Percentiles rank a stretch among this genome's conserved stretches.
These are phyloP conservation scores for Trematomus loennbergii DNA, from an alignment of 2,113 vertebrate genomes.

Conservation along the genomic window DNA sequence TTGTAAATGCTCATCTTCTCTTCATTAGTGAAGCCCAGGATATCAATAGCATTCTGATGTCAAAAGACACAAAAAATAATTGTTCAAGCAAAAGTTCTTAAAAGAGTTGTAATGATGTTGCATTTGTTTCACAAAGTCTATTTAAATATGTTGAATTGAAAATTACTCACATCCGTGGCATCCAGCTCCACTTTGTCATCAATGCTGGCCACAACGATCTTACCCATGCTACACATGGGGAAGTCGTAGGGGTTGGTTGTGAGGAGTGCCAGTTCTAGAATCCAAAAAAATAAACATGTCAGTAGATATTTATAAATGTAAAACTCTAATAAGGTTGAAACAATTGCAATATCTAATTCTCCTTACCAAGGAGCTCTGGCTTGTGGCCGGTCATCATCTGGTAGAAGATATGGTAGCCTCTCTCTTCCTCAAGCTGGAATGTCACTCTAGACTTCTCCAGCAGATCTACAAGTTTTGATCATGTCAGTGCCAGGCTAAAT, in stretches of 20 bases:
- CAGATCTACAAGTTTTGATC: slow-evolving; percentile 64
- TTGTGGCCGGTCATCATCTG: slow-evolving; percentile 79
- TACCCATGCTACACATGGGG: slow-evolving; percentile 70
- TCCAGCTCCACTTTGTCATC: slow-evolving; percentile 77
- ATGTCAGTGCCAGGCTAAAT: slow-evolving; percentile 4
- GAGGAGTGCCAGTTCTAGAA: slow-evolving; percentile 62
- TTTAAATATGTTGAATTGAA: too few relatives aligned
- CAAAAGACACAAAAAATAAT: background rate
- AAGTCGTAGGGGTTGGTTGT: slow-evolving; percentile 76
- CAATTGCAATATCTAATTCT: background rate
- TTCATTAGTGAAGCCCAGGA: too few relatives aligned
- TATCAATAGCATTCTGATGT: slow-evolving; percentile 79
- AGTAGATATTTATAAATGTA: background rate
- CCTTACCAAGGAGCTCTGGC: slow-evolving; percentile 68
- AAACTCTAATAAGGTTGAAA: background rate
- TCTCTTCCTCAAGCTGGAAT: slow-evolving; percentile 74
- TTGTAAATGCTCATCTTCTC: too few relatives aligned
- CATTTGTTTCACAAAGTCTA: too few relatives aligned
- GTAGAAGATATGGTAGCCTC: slow-evolving; percentile 79
- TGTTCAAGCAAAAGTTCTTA: too few relatives aligned
- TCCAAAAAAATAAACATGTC: background rate
- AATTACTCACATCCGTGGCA: slow-evolving; percentile 70
- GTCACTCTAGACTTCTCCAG: slow-evolving; percentile 78
- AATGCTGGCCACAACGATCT: slow-evolving; percentile 76
- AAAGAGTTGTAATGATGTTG: too few relatives aligned